These are phyloP conservation scores for Danionella cerebrum DNA, from an alignment of 2,113 vertebrate genomes.

Conservation along the genomic window DNA sequence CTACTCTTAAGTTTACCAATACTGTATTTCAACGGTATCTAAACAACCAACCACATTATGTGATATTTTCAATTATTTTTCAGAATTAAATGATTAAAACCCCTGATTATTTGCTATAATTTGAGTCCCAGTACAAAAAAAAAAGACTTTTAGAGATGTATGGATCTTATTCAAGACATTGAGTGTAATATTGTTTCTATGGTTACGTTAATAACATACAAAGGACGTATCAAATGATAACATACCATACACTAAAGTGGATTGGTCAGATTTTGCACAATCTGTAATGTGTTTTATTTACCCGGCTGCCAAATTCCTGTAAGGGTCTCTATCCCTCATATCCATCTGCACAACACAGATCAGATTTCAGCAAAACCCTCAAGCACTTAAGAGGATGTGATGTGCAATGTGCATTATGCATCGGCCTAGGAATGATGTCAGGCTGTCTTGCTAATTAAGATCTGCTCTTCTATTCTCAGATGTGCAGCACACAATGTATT, in stretches of 20 bases:
- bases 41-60: no score
- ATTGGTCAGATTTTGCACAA: background rate
- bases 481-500: no score
- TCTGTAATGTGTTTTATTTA: background rate
- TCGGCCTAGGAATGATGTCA: background rate
- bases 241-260: background rate
- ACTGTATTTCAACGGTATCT: no score
- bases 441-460: background rate
- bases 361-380: background rate
- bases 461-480: background rate
- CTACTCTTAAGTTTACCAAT: slow-evolving; percentile 1
- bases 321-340: background rate
- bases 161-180: no score
- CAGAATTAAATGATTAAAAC: no score
- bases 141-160: no score
- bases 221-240: background rate
- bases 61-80: no score
- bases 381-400: background rate
- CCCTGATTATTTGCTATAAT: no score
- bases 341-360: background rate
- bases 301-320: background rate
- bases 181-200: no score
- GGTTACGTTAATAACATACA: no score
- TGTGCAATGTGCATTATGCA: background rate
- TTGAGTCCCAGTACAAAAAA: no score